phyloP scores from a whole-genome alignment of 1,140 invertebrate genomes.

The Drosophila orena region DNA sequence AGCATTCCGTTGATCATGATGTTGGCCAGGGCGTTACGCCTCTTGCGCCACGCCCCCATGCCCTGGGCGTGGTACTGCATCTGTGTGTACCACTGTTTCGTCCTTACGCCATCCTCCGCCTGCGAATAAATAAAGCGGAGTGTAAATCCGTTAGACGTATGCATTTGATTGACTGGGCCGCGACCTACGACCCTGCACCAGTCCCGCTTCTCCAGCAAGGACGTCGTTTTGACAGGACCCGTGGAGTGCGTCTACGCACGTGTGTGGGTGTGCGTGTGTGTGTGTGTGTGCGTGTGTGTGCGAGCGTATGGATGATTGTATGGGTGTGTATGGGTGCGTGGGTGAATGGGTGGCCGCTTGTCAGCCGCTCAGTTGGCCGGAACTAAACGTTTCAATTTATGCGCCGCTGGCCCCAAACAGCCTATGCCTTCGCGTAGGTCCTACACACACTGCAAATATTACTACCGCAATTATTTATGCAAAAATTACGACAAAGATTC shows the following conservation, averaged over 20 bases:
- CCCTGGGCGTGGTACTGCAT: slow-evolving; percentile 95
- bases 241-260: slow-evolving; percentile 23
- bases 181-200: slow-evolving; percentile 1
- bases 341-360: slow-evolving; percentile 8
- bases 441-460: slow-evolving; percentile 2
- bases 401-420: slow-evolving; percentile 27
- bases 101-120: slow-evolving; percentile 94
- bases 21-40: slow-evolving; percentile 96
- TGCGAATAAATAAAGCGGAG: slow-evolving; percentile 86
- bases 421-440: slow-evolving; percentile 2
- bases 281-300: background rate
- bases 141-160: slow-evolving; percentile 48
- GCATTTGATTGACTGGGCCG: slow-evolving; percentile 64
- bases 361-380: slow-evolving; percentile 70
- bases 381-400: slow-evolving; percentile 81
- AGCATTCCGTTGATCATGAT: slow-evolving; percentile 97
- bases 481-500: too few species aligned
- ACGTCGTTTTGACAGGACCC: slow-evolving; percentile 55
- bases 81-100: slow-evolving; percentile 94
- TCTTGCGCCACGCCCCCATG: slow-evolving; percentile 95
- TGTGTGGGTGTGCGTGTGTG: background rate
- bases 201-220: background rate
- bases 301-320: background rate
- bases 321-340: background rate
- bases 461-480: too few species aligned